Conservation (phyloP, 2,113 vertebrate genomes). For the Tretioscincus oriximinensis region DNA sequence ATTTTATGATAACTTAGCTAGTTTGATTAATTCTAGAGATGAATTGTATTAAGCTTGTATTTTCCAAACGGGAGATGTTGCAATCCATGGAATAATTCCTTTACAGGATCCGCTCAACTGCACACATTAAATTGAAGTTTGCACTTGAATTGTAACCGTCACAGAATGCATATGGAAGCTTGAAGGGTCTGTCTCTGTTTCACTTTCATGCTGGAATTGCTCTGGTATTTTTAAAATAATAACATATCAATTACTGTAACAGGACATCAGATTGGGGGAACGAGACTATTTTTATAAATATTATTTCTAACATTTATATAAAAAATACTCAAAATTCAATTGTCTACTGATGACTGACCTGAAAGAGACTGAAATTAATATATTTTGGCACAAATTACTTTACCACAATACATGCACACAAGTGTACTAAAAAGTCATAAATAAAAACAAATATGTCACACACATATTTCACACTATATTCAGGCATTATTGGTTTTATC, state of each 20-base stretch:
- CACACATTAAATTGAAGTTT: background rate
- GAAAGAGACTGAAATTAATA: conserved; percentile 4
- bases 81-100: background rate
- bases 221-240: background rate
- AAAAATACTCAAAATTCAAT: background rate
- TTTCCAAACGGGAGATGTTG: background rate
- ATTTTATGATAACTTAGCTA: background rate
- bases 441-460: background rate
- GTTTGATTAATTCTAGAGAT: background rate
- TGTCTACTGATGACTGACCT: conserved; percentile 2
- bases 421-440: conserved; percentile 13
- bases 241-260: background rate
- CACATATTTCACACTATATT: too few relatives aligned
- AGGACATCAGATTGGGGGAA: background rate
- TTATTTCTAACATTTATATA: conserved; percentile 10
- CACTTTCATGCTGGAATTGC: background rate
- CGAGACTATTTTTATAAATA: background rate
- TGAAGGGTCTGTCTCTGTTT: background rate
- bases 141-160: background rate
- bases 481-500: too few relatives aligned
- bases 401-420: conserved; percentile 1
- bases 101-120: background rate
- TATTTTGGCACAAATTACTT: conserved; percentile 26
- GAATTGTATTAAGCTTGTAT: background rate
- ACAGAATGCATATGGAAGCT: fast-evolving